Percentiles rank a stretch among this genome's conserved stretches.
Evolutionary conservation across 92 coral and sea anemone species (phyloP).

Genomic region (Siderastrea radians): DNA sequence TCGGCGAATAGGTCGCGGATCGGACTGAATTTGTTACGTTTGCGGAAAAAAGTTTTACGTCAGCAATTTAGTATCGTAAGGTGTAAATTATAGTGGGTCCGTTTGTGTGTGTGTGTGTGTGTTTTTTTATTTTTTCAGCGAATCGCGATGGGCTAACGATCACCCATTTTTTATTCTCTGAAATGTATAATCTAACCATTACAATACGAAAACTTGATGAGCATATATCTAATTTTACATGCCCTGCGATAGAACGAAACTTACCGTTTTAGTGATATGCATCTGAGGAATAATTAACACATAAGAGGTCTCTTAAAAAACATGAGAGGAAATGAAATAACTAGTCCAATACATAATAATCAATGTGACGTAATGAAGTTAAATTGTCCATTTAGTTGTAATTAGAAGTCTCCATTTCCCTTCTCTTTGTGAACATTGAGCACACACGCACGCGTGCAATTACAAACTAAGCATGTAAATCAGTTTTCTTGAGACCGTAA

Average conservation of each 20-base stretch:
- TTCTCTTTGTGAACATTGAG: neutral
- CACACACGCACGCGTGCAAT: neutral
- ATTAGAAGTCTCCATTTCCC: neutral
- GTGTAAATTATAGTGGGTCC: too few species aligned
- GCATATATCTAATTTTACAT: too few species aligned
- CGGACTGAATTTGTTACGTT: too few species aligned
- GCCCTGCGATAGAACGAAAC: too few species aligned
- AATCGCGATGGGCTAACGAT: too few species aligned
- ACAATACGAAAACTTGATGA: too few species aligned
- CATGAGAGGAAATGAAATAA: neutral
- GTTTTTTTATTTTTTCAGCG: too few species aligned
- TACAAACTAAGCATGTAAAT: neutral
- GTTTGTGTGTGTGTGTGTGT: too few species aligned
- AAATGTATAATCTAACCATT: too few species aligned
- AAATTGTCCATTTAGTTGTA: neutral
- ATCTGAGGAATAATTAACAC: too few species aligned
- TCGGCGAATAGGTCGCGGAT: neutral
- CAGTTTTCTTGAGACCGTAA: neutral
- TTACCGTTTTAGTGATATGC: neutral
- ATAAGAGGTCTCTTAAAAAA: too few species aligned
- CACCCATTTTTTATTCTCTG: too few species aligned
- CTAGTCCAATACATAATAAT: neutral
- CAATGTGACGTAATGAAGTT: conserved; percentile 13
- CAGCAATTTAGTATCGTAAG: neutral
- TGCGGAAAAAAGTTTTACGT: neutral